Percentiles rank a stretch among this genome's conserved stretches.
Conservation (phyloP, 2,113 vertebrate genomes). For the Conger conger region DNA sequence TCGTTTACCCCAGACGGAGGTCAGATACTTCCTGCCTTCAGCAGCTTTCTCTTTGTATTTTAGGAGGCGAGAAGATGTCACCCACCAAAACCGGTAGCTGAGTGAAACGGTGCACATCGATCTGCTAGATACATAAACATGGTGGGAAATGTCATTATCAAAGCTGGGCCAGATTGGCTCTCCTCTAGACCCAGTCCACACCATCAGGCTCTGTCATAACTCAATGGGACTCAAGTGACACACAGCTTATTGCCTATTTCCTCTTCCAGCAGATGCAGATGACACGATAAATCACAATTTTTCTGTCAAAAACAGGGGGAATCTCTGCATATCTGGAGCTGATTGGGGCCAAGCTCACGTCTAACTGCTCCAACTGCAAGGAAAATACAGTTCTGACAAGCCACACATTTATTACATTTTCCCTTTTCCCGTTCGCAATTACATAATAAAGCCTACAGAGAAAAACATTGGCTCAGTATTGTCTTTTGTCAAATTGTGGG, state of each 20-base stretch:
- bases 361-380: background rate
- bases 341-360: background rate
- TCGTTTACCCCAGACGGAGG: background rate
- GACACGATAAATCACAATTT: background rate
- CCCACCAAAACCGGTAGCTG: background rate
- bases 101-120: background rate
- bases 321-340: background rate
- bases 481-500: background rate
- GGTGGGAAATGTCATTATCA: background rate
- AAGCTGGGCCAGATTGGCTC: background rate
- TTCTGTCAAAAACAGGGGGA: background rate
- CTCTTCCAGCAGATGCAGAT: background rate
- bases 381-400: background rate
- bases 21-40: background rate
- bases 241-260: background rate
- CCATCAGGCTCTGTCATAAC: slow-evolving; percentile 1
- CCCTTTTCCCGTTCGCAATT: background rate
- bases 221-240: background rate
- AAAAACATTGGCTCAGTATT: background rate
- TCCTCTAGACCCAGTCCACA: background rate
- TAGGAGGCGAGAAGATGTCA: background rate
- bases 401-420: background rate
- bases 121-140: background rate
- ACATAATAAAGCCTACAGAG: background rate
- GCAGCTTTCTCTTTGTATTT: background rate